Base-by-base conservation (phyloP, 2,113 vertebrate species). In the Nannospalax galili region DNA sequence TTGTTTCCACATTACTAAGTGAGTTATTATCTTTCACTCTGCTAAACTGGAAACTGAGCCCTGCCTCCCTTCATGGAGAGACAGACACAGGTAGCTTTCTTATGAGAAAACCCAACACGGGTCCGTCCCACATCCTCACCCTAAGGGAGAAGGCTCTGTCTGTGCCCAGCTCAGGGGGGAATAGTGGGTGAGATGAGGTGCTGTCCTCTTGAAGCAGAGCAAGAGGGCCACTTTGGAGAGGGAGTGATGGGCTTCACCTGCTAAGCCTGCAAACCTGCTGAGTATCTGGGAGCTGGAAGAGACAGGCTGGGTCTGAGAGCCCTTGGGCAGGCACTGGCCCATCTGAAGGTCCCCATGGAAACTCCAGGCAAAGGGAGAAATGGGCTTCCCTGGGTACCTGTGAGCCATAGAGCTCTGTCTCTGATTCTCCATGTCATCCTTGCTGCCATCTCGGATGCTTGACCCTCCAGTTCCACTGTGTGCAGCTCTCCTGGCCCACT, bases 91-190 rank as follows among this genome's bases (percentile, higher is more conserved):
- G 14, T 2, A 28, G 65, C 37, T 24, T 6, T 7, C 42, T 72
- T 32, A 7, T 35, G 58, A 24, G 60, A 56, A 67, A 5, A 35
- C 8, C 1, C 24, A 15, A 12, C 3, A 0, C 0, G 1, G 32
- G 40, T 14, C 17, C 20, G 2, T 1, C 40, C 48, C 12, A 5
- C 11, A 35, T 56, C 30, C 35, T 26, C 3, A 2, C 3, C 5
- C 9, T n/a, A n/a, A n/a, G n/a, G n/a, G n/a, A n/a, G n/a, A n/a
- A n/a, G n/a, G n/a, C n/a, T n/a, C n/a, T n/a, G n/a, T n/a, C n/a
- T n/a, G 16, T 35, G 30, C 48, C 77, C 32, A 56, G 3, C 48
- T 2, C 19, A 17, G 48, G 32, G 22, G n/a, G n/a, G n/a, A n/a
- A n/a, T n/a, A n/a, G n/a, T n/a, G n/a, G n/a, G 22, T 12, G 17